phyloP scores from a whole-genome alignment of 2,888 invertebrate genomes.

The Chrysomela aeneicollis region DNA sequence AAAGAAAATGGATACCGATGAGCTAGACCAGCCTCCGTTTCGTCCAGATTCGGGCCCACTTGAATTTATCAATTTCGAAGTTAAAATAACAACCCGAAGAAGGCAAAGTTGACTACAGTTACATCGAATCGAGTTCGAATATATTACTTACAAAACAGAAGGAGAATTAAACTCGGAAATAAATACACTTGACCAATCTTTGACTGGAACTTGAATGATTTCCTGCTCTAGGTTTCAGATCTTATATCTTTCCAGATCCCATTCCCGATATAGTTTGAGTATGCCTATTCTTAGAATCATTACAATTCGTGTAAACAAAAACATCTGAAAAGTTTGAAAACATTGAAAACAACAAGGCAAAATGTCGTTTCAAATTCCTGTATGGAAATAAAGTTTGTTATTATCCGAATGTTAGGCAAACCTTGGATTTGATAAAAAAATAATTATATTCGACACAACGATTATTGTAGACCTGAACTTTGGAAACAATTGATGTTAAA shows the following conservation, averaged over 20 bases:
- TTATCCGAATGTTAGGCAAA: too few species aligned
- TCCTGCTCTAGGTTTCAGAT: background rate
- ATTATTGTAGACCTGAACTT: too few species aligned
- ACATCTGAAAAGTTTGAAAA: background rate
- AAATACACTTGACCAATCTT: background rate
- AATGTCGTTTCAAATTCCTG: background rate
- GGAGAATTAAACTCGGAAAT: background rate
- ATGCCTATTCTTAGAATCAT: background rate
- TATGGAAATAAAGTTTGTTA: too few species aligned
- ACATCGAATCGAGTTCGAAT: too few species aligned
- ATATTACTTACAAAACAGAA: too few species aligned
- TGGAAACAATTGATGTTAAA: background rate
- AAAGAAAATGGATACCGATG: background rate
- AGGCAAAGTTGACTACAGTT: too few species aligned
- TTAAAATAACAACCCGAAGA: too few species aligned
- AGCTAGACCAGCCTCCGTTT: background rate
- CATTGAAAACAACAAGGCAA: background rate
- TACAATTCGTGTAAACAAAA: background rate
- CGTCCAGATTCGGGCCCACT: background rate
- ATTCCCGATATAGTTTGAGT: background rate
- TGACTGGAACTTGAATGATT: background rate
- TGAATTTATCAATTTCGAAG: too few species aligned
- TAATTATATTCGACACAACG: too few species aligned
- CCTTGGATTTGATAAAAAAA: too few species aligned
- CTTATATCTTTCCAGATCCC: background rate